A percentile compares a stretch with the other conserved stretches of the same genome.
These are phyloP conservation scores for Ambastaia sidthimunki DNA, from an alignment of 2,797 vertebrate genomes.

Conservation along the genomic window DNA sequence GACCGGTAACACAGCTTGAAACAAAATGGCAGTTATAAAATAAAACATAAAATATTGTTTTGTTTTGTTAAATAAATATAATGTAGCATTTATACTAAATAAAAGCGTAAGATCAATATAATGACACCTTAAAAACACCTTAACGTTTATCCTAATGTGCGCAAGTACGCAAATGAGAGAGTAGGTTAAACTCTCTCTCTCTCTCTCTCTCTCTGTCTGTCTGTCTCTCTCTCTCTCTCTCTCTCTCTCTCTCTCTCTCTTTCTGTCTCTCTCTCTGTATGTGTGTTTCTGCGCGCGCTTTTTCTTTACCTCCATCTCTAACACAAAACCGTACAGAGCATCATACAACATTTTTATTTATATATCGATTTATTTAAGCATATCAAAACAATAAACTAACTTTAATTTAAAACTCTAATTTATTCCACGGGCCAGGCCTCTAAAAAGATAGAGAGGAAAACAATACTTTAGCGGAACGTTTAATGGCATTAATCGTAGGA, in stretches of 20 bases:
- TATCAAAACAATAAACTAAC: background rate
- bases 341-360: too few species aligned
- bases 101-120: background rate
- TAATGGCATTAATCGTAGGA: conserved; percentile 55
- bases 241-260: background rate
- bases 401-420: background rate
- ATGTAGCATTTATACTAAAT: background rate
- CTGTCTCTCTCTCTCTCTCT: conserved; percentile 21
- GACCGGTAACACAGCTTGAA: background rate
- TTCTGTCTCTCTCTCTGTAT: background rate
- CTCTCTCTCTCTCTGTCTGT: conserved; percentile 10
- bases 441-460: too few species aligned
- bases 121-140: background rate
- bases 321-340: too few species aligned
- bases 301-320: too few species aligned
- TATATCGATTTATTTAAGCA: background rate
- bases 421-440: too few species aligned
- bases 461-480: conserved; percentile 43
- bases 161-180: background rate
- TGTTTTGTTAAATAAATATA: background rate
- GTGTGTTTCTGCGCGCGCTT: background rate
- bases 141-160: background rate
- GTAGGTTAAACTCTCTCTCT: background rate
- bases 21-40: background rate
- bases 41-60: background rate